Conservation (phyloP, 2,113 vertebrate species). For the Brachyhypopomus gauderio region DNA sequence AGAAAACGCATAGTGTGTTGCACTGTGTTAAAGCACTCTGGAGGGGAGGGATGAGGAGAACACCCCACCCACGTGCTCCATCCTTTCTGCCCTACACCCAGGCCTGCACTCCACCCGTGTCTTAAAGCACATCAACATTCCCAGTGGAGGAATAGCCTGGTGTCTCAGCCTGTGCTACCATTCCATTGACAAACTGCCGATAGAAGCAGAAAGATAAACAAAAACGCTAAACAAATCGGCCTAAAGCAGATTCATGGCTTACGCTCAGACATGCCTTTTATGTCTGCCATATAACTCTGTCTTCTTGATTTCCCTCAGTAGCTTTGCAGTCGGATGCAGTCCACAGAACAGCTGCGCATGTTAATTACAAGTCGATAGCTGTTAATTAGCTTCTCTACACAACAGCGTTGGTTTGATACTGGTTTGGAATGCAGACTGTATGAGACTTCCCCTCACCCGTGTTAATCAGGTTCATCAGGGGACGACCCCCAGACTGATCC, state of each 20-base stretch:
- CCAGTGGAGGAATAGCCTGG: conserved; percentile 1
- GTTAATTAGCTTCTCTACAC: background rate
- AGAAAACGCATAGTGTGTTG: background rate
- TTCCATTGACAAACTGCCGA: conserved; percentile 3
- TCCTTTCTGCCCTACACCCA: background rate
- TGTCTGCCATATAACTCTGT: background rate
- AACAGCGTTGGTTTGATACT: background rate
- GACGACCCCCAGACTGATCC: too few relatives aligned
- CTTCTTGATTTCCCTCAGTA: background rate
- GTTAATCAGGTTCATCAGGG: too few relatives aligned
- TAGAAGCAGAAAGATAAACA: background rate
- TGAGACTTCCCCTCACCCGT: background rate
- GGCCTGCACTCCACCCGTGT: background rate
- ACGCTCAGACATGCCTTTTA: background rate
- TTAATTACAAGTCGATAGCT: background rate
- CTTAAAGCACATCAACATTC: background rate
- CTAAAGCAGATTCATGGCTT: background rate
- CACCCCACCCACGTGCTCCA: background rate
- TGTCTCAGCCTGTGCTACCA: background rate
- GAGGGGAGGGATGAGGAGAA: background rate
- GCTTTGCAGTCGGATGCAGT: background rate
- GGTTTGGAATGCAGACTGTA: background rate
- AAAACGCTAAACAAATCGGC: background rate
- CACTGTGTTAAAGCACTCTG: background rate
- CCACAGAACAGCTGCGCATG: background rate